phyloP scores from a whole-genome alignment of 2,888 invertebrate species.

The Nymphalis polychloros region DNA sequence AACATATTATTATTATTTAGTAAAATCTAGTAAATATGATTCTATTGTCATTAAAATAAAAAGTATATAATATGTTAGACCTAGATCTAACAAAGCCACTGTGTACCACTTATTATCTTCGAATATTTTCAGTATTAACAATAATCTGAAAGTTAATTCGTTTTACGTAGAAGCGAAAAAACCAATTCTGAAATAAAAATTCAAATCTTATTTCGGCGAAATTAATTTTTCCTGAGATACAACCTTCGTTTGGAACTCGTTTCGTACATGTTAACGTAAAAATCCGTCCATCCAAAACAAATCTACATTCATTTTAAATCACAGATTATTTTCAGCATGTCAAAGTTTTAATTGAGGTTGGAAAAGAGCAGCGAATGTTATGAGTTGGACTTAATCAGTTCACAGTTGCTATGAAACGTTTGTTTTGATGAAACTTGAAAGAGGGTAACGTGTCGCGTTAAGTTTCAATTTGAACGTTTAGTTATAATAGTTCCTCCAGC shows the following conservation, averaged over 20 bases:
- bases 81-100: too few species aligned
- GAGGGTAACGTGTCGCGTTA: neutral
- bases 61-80: too few species aligned
- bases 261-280: conserved; percentile 8
- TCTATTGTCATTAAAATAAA: too few species aligned
- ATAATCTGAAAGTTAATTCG: too few species aligned
- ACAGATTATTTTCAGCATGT: conserved; percentile 1
- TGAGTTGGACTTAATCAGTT: conserved; percentile 7
- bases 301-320: conserved; percentile 2
- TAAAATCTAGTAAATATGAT: too few species aligned
- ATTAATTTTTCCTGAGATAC: neutral
- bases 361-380: conserved; percentile 6
- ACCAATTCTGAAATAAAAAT: too few species aligned
- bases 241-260: neutral
- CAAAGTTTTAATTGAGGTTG: conserved; percentile 16
- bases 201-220: too few species aligned
- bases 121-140: too few species aligned
- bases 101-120: too few species aligned
- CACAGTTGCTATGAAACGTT: neutral
- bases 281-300: conserved; percentile 3
- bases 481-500: neutral
- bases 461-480: conserved; percentile 1
- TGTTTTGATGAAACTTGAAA: neutral
- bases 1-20: too few species aligned
- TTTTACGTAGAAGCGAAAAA: too few species aligned